Conservation (phyloP, 2,888 invertebrate species). For the Peribatodes rhomboidaria region DNA sequence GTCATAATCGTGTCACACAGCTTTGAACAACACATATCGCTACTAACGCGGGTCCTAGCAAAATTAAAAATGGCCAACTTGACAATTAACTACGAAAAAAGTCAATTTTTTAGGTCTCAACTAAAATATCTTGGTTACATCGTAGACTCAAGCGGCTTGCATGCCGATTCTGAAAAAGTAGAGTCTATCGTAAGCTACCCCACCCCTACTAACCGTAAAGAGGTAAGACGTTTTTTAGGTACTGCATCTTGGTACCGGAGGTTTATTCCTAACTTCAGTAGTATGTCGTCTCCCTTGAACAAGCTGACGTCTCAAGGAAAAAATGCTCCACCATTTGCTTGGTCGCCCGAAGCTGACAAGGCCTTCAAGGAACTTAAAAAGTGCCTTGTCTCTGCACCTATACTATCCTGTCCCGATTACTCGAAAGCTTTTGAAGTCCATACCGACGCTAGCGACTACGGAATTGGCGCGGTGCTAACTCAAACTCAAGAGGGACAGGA, state of each 20-base stretch:
- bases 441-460: too few species aligned
- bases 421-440: too few species aligned
- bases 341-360: too few species aligned
- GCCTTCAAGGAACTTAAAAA: too few species aligned
- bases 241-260: constrained; percentile 1
- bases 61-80: constrained; percentile 6
- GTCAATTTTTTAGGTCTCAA: neutral
- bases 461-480: neutral
- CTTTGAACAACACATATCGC: neutral
- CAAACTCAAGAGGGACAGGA: neutral
- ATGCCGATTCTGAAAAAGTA: neutral
- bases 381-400: too few species aligned
- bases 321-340: constrained; percentile 12
- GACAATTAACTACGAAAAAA: neutral
- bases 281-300: constrained; percentile 41
- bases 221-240: neutral
- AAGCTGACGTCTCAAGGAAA: constrained; percentile 45
- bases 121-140: constrained; percentile 9
- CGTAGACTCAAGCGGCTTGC: neutral
- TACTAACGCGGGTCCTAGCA: neutral
- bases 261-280: constrained; percentile 3
- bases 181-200: constrained; percentile 1
- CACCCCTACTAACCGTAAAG: neutral
- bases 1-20: neutral
- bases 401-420: too few species aligned